Evolutionary conservation across 2,113 vertebrate genomes (phyloP).

Genomic region (Rhinopomastus cyanomelas): DNA sequence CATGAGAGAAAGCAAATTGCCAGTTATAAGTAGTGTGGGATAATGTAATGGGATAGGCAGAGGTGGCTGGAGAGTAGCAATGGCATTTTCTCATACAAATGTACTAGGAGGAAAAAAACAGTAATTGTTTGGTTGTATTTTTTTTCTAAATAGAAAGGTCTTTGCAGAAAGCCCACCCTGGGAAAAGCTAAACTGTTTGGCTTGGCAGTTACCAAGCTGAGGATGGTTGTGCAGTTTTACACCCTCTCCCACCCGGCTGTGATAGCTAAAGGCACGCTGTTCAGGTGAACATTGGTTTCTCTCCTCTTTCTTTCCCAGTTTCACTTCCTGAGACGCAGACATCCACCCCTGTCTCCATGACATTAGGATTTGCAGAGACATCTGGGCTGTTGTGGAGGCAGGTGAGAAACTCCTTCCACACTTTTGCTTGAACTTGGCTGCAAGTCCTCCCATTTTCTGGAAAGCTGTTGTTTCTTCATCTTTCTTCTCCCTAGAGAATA

Average conservation of each 20-base stretch:
- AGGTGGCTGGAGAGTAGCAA: neutral
- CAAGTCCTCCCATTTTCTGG: neutral
- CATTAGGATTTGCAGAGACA: neutral
- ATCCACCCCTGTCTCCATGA: neutral
- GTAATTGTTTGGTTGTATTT: neutral
- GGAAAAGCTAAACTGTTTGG: neutral
- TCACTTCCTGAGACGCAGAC: neutral
- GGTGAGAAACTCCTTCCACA: neutral
- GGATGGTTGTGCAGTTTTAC: neutral
- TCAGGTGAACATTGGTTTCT: neutral
- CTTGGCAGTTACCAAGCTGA: neutral
- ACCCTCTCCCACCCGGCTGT: neutral
- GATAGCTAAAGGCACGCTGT: neutral
- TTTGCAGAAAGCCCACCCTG: neutral
- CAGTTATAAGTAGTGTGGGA: neutral
- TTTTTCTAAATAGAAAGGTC: neutral
- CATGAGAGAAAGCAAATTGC: neutral
- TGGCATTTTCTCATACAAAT: neutral
- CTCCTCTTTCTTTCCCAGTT: neutral
- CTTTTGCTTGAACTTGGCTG: neutral
- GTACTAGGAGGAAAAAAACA: neutral
- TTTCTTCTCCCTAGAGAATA: neutral
- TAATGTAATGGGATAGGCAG: neutral
- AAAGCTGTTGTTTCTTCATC: neutral
- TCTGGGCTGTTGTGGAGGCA: neutral